These are phyloP conservation scores for Macaria liturata DNA, from an alignment of 2,888 invertebrate genomes.

Conservation along the genomic window DNA sequence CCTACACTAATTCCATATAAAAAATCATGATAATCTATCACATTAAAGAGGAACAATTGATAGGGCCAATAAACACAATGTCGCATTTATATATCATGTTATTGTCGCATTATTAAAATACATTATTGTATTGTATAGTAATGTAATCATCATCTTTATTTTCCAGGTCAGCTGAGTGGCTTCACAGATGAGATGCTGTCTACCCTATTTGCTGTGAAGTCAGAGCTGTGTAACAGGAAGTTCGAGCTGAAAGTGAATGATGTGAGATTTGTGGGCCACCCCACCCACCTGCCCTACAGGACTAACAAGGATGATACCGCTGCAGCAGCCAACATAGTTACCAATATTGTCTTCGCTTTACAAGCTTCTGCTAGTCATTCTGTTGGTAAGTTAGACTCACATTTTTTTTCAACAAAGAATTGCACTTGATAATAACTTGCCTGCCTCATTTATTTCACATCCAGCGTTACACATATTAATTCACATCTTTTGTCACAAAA, in stretches of 20 bases:
- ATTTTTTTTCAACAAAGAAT: too few species aligned
- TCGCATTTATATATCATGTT: too few species aligned
- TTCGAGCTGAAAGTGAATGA: slow-evolving; percentile 98
- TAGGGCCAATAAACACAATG: too few species aligned
- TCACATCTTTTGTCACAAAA: too few species aligned
- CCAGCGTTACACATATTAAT: too few species aligned
- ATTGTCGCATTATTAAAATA: neutral
- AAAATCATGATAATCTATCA: too few species aligned
- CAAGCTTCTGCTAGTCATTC: slow-evolving; percentile 96
- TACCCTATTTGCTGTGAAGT: slow-evolving; percentile 95
- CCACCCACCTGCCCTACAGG: slow-evolving; percentile 89
- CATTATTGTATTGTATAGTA: slow-evolving; percentile 1
- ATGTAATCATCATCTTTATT: neutral
- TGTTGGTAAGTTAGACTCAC: slow-evolving; percentile 83
- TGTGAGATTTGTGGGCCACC: slow-evolving; percentile 97
- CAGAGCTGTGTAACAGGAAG: slow-evolving; percentile 93
- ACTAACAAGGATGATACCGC: slow-evolving; percentile 86
- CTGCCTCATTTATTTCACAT: too few species aligned
- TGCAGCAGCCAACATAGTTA: slow-evolving; percentile 89
- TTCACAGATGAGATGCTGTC: slow-evolving; percentile 94
- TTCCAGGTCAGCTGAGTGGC: slow-evolving; percentile 85
- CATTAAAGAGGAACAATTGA: too few species aligned
- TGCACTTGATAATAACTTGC: too few species aligned
- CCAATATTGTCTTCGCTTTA: slow-evolving; percentile 95
- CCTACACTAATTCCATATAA: too few species aligned